These are phyloP conservation scores for Manis pentadactyla DNA, from an alignment of 2,797 vertebrate species.

Conservation along the genomic window DNA sequence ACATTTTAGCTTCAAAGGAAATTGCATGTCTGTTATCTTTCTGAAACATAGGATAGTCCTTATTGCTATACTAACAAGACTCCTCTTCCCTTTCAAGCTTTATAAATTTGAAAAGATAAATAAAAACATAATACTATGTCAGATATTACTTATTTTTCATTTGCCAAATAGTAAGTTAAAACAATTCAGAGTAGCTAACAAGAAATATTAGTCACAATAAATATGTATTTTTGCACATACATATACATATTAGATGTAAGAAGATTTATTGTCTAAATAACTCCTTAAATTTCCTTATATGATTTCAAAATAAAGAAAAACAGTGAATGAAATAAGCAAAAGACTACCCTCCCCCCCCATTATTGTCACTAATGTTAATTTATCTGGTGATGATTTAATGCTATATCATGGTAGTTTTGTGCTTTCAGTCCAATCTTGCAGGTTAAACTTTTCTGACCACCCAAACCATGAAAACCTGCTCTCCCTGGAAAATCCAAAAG, in stretches of 20 bases:
- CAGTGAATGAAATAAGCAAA: constrained; percentile 18
- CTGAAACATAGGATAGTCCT: neutral
- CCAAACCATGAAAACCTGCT: constrained; percentile 40
- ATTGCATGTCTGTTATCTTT: neutral
- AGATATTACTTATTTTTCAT: neutral
- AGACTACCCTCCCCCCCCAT: neutral
- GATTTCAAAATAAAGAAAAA: constrained; percentile 36
- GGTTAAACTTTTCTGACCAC: constrained; percentile 27
- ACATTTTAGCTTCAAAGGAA: constrained; percentile 42
- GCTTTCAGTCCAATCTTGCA: neutral
- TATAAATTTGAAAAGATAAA: constrained; percentile 53
- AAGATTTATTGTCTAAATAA: neutral
- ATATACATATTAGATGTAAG: neutral
- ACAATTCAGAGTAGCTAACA: neutral
- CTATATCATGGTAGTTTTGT: constrained; percentile 5
- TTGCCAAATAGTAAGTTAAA: constrained; percentile 34
- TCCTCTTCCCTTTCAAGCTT: constrained; percentile 32
- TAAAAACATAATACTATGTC: neutral
- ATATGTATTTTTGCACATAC: neutral
- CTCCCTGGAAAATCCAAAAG: constrained; percentile 63
- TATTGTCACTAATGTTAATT: constrained; percentile 25
- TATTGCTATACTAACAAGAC: constrained; percentile 16
- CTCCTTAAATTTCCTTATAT: constrained; percentile 39
- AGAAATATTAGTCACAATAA: neutral
- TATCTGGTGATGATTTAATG: constrained; percentile 23